Evolutionary conservation across 2,797 vertebrate genomes (phyloP).

Genomic region (Poecile montanus): DNA sequence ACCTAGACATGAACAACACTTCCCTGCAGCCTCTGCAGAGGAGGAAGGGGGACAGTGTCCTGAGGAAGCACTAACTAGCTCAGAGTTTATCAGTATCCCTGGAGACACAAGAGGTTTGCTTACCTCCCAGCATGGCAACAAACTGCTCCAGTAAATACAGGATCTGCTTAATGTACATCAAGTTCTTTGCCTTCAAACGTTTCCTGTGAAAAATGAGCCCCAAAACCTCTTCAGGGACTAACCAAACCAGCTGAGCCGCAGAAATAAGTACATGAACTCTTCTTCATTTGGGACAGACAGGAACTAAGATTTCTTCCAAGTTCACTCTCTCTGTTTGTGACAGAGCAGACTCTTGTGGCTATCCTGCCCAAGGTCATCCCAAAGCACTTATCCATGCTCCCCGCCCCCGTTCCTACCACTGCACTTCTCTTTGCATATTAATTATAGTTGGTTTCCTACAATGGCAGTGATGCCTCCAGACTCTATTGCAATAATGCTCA

Average conservation of each 20-base stretch:
- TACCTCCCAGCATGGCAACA: conserved; percentile 88
- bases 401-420: neutral
- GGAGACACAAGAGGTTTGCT: neutral
- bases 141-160: conserved; percentile 90
- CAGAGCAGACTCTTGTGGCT: neutral
- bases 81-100: neutral
- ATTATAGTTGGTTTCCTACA: neutral
- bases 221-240: neutral
- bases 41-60: neutral
- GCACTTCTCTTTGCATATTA: neutral
- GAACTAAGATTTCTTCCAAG: neutral
- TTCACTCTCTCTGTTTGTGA: neutral
- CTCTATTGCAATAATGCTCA: neutral
- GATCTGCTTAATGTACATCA: conserved; percentile 98
- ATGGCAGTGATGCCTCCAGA: neutral
- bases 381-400: neutral
- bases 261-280: neutral
- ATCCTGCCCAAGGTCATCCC: neutral
- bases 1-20: neutral
- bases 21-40: neutral
- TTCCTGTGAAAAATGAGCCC: conserved; percentile 75
- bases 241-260: neutral
- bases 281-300: neutral
- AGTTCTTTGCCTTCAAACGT: conserved; percentile 92
- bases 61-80: neutral